Conservation (phyloP, 2,113 vertebrate genomes). For the Sinocyclocheilus maitianheensis region DNA sequence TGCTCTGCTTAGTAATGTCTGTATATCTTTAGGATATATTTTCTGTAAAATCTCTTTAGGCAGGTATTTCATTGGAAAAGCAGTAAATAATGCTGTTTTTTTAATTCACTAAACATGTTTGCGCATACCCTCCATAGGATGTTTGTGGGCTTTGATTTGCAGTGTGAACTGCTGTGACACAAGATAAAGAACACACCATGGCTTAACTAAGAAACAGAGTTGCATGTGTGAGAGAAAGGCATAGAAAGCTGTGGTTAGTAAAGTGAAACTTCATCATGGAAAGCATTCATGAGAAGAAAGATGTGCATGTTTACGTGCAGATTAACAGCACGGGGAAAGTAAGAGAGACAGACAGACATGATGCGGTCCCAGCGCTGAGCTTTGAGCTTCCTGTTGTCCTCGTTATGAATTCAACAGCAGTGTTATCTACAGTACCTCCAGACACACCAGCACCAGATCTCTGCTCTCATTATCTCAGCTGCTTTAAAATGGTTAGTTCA, state of each 20-base stretch:
- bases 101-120: neutral
- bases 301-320: neutral
- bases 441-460: neutral
- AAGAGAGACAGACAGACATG: neutral
- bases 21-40: neutral
- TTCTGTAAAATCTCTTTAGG: neutral
- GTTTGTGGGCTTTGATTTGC: neutral
- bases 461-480: neutral
- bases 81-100: neutral
- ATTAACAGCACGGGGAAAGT: neutral
- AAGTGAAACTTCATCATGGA: neutral
- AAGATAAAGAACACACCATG: neutral
- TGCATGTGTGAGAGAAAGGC: neutral
- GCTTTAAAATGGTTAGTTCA: neutral
- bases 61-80: neutral
- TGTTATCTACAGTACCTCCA: neutral
- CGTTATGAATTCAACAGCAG: neutral
- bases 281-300: neutral
- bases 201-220: neutral
- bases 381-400: neutral
- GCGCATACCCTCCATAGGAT: neutral
- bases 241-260: neutral
- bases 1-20: neutral
- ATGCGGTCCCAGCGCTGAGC: neutral
- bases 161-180: neutral